phyloP scores from a whole-genome alignment of 2,888 invertebrate species.

The Amiota minor region DNA sequence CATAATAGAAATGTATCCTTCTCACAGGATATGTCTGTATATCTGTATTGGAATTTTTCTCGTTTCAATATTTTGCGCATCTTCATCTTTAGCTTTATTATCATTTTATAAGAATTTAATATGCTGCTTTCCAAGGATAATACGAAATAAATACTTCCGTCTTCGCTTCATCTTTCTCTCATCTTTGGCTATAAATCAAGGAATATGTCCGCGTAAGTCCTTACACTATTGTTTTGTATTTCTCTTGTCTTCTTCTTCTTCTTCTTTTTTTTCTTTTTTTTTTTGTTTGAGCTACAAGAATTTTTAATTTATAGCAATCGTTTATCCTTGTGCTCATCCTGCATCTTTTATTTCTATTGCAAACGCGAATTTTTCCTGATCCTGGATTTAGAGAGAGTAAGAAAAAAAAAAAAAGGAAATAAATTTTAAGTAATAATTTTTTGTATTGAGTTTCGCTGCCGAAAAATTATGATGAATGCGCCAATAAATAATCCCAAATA shows the following conservation, averaged over 20 bases:
- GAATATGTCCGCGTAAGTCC: constrained; percentile 11
- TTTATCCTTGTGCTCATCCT: constrained; percentile 48
- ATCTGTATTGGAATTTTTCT: constrained; percentile 16
- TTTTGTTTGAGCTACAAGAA: constrained; percentile 45
- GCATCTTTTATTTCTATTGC: neutral
- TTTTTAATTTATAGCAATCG: constrained; percentile 63
- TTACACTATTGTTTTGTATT: too few relatives aligned
- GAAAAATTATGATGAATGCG: constrained; percentile 69
- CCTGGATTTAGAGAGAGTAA: constrained; percentile 2
- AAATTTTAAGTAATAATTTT: constrained; percentile 30
- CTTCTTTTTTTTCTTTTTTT: constrained; percentile 17
- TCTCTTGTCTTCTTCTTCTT: constrained; percentile 15
- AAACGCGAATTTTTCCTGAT: constrained; percentile 4
- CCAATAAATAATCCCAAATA: constrained; percentile 72
- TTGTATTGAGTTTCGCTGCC: constrained; percentile 34
- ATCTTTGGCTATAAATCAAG: constrained; percentile 13
- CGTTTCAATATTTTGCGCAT: neutral
- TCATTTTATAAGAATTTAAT: constrained; percentile 64
- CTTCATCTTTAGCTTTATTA: constrained; percentile 41
- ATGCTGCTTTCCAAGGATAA: constrained; percentile 50
- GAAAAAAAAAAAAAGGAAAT: constrained; percentile 20
- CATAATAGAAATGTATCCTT: constrained; percentile 19
- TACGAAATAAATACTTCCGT: constrained; percentile 66
- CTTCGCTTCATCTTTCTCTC: neutral
- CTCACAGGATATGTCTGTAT: neutral